phyloP scores from a whole-genome alignment of 2,888 invertebrate genomes.

The Hyposoter dolosus region DNA sequence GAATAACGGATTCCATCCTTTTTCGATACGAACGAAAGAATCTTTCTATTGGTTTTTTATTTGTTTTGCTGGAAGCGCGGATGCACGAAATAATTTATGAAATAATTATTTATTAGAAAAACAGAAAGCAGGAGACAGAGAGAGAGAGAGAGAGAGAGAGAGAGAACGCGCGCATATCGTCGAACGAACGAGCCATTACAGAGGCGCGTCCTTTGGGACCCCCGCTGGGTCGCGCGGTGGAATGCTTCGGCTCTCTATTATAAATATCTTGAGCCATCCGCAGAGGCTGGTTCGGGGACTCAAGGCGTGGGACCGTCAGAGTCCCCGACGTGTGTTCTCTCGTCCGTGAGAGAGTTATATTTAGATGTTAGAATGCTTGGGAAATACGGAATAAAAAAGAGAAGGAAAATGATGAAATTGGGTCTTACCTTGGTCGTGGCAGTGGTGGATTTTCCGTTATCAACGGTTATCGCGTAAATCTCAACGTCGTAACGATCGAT shows the following conservation, averaged over 20 bases:
- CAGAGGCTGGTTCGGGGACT: conserved; percentile 67
- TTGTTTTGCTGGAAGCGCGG: neutral
- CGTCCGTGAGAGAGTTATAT: conserved; percentile 23
- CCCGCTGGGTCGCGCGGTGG: conserved; percentile 78
- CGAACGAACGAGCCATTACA: conserved; percentile 74
- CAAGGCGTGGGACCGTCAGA: conserved; percentile 77
- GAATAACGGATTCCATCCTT: neutral
- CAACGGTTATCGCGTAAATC: conserved; percentile 93
- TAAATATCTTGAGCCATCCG: conserved; percentile 78
- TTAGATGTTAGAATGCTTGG: conserved; percentile 15
- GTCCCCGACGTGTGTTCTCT: conserved; percentile 8
- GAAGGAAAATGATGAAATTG: conserved; percentile 9
- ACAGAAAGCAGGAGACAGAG: conserved; percentile 45
- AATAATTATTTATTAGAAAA: conserved; percentile 65
- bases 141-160: conserved; percentile 32
- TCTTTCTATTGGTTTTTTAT: conserved; percentile 9
- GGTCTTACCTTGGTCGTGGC: conserved; percentile 93
- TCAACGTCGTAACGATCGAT: conserved; percentile 93
- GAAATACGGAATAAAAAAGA: conserved; percentile 20
- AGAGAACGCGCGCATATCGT: conserved; percentile 38
- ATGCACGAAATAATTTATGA: conserved; percentile 57
- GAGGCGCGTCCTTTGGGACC: conserved; percentile 80
- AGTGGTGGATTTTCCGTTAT: conserved; percentile 88
- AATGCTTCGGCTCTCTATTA: conserved; percentile 78
- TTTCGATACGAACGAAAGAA: neutral